These are phyloP conservation scores for Phrynocephalus guinanensis DNA, from an alignment of 2,797 vertebrate species.

Conservation along the genomic window DNA sequence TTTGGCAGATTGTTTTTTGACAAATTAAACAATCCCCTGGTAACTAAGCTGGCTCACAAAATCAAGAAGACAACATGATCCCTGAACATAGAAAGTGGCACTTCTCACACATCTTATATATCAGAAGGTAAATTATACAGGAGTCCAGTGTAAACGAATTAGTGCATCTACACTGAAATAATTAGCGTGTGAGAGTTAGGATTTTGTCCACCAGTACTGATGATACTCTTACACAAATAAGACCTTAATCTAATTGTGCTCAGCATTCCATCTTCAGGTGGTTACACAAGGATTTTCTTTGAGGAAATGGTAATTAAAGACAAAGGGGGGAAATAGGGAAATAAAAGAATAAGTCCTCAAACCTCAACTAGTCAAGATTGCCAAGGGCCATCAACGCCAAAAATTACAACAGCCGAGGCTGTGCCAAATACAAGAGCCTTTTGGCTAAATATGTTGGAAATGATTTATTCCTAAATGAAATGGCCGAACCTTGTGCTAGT, in stretches of 20 bases:
- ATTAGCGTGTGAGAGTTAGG: accelerated
- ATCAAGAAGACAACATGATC: too few relatives aligned
- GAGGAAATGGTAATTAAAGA: neutral
- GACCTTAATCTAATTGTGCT: neutral
- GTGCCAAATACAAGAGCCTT: too few relatives aligned
- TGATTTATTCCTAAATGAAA: too few relatives aligned
- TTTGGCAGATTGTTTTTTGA: too few relatives aligned
- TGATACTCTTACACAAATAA: neutral
- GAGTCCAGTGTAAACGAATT: slow-evolving; percentile 5
- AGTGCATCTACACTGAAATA: slow-evolving; percentile 6
- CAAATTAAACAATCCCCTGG: too few relatives aligned
- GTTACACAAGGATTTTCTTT: neutral
- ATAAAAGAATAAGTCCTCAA: too few relatives aligned
- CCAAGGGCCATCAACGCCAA: too few relatives aligned
- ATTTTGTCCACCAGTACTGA: neutral
- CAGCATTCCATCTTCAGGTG: neutral
- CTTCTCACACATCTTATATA: slow-evolving; percentile 44
- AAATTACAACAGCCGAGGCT: too few relatives aligned
- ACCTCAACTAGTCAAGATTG: too few relatives aligned
- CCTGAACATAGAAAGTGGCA: slow-evolving; percentile 43
- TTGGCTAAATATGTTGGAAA: too few relatives aligned
- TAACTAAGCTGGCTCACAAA: too few relatives aligned
- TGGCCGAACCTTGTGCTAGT: too few relatives aligned
- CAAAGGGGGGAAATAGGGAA: neutral
- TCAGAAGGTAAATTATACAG: neutral